Base-by-base conservation (phyloP, 2,113 vertebrate genomes). In the Equus przewalskii region DNA sequence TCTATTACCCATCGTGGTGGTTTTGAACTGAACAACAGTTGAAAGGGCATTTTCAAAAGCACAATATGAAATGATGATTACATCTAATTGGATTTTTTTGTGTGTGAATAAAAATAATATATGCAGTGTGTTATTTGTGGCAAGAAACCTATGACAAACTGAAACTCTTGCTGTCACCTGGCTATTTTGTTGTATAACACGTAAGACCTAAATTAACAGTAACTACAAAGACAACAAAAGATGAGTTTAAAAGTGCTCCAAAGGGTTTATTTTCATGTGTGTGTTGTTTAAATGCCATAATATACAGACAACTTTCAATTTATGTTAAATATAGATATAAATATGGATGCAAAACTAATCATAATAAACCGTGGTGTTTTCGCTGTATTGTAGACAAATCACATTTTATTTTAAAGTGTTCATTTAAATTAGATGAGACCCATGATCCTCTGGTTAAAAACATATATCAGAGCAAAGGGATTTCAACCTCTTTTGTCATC, bases 391-490 rank as follows among this genome's bases (percentile, higher is more conserved):
- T 49, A 75, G n/a, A 81, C 19, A 91, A 65, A 60, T 70, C 28
- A 90, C 58, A 9, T 62, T 81, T 28, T 33, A 13, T 80, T 62
- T 94, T 12, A 51, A 80, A 64, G 26, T 46, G 2, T 54, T 96
- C 19, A 79, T 90, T 69, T 78, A 82, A 93, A 64, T 78, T 89
- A 85, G 84, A 46, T 54, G 18, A 73, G 28, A 30, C 36, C 3
- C 18, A 60, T 36, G 6, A 33, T 69, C 6, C 13, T 60, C 30
- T 51, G 18, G 22, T 79, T 89, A 56, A 28, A 41, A 41, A 41
- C 36, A 64, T 24, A 60, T 54, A 44, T 44, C 18, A 90, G 12
- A 49, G 3, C 46, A 85, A 79, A 69, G 11, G 8, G 58, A n/a
- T 84, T 78, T 89, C 33, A 44, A 3, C 21, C 28, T 93, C 33